These are phyloP conservation scores for Chrysaora quinquecirrha DNA, from an alignment of 30 jellyfish, hydroid and myxozoan species.

Conservation along the genomic window DNA sequence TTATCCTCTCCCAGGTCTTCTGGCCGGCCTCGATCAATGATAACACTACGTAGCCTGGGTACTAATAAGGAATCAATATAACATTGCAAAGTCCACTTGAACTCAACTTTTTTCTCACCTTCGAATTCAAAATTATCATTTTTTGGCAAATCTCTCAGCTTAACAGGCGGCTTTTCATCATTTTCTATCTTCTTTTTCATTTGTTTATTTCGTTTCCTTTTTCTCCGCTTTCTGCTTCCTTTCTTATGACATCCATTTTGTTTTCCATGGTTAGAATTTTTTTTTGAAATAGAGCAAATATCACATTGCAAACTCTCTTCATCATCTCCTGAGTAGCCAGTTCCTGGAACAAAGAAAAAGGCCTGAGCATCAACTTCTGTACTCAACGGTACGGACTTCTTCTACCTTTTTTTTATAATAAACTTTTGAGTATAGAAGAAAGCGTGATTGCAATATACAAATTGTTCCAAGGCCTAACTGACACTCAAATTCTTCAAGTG, in stretches of 20 bases:
- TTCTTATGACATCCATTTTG: constrained; percentile 9
- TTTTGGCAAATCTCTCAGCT: constrained; percentile 49
- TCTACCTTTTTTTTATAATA: too few species aligned
- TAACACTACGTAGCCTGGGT: constrained; percentile 50
- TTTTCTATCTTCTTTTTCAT: constrained; percentile 9
- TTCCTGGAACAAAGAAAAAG: constrained; percentile 38
- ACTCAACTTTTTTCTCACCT: constrained; percentile 62
- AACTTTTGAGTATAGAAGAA: too few species aligned
- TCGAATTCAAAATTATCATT: constrained; percentile 68
- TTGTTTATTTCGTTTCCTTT: not conserved
- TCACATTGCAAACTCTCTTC: constrained; percentile 65
- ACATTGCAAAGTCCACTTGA: constrained; percentile 73
- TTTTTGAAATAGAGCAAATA: constrained; percentile 34
- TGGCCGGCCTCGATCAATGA: constrained; percentile 62
- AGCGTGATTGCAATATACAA: too few species aligned
- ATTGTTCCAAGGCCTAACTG: too few species aligned
- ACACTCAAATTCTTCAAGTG: too few species aligned
- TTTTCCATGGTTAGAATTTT: not conserved
- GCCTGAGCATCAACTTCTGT: not conserved
- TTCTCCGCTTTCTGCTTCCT: constrained; percentile 19
- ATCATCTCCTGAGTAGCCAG: constrained; percentile 79
- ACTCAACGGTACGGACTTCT: constrained; percentile 1
- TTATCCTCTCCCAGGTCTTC: constrained; percentile 67
- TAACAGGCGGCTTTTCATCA: not conserved
- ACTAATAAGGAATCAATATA: constrained; percentile 37